Base-by-base conservation (phyloP, 2,797 vertebrate species). In the Microtus agrestis region DNA sequence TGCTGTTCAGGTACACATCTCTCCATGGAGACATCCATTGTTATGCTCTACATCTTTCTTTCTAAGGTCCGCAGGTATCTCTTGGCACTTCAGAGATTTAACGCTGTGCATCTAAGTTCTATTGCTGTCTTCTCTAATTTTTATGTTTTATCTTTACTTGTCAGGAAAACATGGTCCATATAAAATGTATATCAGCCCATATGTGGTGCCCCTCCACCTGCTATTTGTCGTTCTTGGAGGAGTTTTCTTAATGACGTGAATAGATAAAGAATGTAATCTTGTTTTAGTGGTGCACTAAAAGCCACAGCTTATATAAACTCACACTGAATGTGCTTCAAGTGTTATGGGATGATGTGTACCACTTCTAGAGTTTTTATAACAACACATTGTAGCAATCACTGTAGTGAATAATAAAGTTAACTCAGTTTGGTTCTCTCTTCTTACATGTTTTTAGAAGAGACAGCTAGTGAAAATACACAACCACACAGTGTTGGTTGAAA, bases 121-220 rank as follows among this genome's bases (percentile, higher is more conserved):
- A 79, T 77, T 96, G 74, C 34, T 77, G 65, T 84, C 2, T n/a
- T 65, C 91, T 59, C 43, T 81, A n/a, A 90, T 77, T 79, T 94
- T 81, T 29, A 21, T 23, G 40, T 27, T 43, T 94, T n/a, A 43
- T 54, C 25, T 37, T 89, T 89, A 17, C 14, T 14, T 77, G 51
- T 63, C 61, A 87, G 79, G 77, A 89, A 93, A 95, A 12, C 2
- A 7, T 6, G 43, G 3, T 79, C 19, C 40, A 51, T 13, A 43
- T 40, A 29, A 91, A 74, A 76, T 34, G 12, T 12, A 25, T 19
- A n/a, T 17, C 29, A 84, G 0, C 4, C 34, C 1, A 61, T 23
- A 80, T 40, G 56, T 54, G 21, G 11, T 59, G 40, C 1, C 4
- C 27, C 61, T 84, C 17, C 23, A 7, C 25, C 37, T 85, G 6